phyloP scores from a whole-genome alignment of 1,140 invertebrate species.

The Amphibalanus amphitrite region DNA sequence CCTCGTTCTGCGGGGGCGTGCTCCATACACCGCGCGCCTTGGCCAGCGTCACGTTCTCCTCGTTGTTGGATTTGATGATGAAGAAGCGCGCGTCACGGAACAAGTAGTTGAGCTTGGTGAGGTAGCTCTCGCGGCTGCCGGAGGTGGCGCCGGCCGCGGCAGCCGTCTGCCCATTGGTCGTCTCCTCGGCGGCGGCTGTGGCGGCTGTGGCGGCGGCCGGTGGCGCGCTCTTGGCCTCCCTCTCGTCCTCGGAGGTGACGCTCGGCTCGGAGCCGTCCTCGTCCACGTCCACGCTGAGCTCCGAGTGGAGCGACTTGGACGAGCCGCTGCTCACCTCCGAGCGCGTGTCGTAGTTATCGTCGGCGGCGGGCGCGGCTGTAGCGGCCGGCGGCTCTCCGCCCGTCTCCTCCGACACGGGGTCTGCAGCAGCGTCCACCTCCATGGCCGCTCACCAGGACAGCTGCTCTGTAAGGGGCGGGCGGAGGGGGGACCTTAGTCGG shows the following conservation, averaged over 20 bases:
- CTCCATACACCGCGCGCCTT: conserved; percentile 96
- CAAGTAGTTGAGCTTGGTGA: conserved; percentile 80
- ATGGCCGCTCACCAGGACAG: neutral
- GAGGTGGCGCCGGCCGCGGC: too few relatives aligned
- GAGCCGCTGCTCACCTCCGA: neutral
- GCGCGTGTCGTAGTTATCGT: neutral
- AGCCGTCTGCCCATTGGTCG: neutral
- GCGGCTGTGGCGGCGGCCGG: too few relatives aligned
- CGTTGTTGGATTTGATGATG: conserved; percentile 94
- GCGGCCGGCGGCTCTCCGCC: too few relatives aligned
- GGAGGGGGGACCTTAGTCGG: too few relatives aligned
- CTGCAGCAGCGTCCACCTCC: neutral
- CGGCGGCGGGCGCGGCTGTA: too few relatives aligned
- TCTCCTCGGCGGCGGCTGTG: neutral
- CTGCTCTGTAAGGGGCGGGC: neutral
- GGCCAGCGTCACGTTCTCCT: conserved; percentile 84
- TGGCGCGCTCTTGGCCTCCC: neutral
- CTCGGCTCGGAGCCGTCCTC: neutral
- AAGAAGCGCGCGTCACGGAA: conserved; percentile 91
- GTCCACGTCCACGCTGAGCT: neutral
- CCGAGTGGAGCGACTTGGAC: neutral
- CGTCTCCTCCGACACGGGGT: neutral
- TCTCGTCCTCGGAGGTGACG: neutral
- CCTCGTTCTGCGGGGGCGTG: conserved; percentile 89
- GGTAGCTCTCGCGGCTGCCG: conserved; percentile 31